Evolutionary conservation across 2,888 invertebrate genomes (phyloP).

Genomic region (Leptopilina drosophilae): DNA sequence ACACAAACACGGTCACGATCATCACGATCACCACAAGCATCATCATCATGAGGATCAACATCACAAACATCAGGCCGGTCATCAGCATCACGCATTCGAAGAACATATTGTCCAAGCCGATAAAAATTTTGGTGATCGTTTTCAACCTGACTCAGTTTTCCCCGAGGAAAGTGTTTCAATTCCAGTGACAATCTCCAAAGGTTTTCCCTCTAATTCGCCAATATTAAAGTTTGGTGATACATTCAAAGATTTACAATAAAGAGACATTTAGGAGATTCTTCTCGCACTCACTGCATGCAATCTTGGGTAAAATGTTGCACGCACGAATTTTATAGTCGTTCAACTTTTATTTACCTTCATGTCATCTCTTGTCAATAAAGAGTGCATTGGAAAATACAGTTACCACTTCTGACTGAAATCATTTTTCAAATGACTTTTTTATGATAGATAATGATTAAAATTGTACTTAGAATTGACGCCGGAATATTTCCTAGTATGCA

Average conservation of each 20-base stretch:
- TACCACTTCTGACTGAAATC: neutral
- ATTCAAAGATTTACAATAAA: neutral
- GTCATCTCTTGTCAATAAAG: neutral
- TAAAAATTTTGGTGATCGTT: neutral
- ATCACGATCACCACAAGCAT: constrained; percentile 59
- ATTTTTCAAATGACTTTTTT: neutral
- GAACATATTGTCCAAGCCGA: neutral
- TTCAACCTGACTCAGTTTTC: neutral
- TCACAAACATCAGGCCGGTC: constrained; percentile 53
- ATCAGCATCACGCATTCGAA: constrained; percentile 1
- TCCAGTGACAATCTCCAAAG: neutral
- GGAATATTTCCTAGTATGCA: neutral
- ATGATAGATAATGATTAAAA: neutral
- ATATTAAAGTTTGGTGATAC: neutral
- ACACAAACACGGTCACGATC: constrained; percentile 62
- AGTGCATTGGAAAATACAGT: neutral
- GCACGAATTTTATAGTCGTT: neutral
- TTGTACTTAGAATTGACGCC: neutral
- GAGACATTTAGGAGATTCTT: no score
- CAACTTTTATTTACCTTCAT: neutral
- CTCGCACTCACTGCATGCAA: neutral
- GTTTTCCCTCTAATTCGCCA: neutral
- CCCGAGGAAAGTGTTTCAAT: neutral
- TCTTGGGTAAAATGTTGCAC: neutral
- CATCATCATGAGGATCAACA: constrained; percentile 61